Evolutionary conservation across 2,113 vertebrate species (phyloP), one percentile per base, ranked within the genome.

Genomic region (Phycodurus eques): DNA sequence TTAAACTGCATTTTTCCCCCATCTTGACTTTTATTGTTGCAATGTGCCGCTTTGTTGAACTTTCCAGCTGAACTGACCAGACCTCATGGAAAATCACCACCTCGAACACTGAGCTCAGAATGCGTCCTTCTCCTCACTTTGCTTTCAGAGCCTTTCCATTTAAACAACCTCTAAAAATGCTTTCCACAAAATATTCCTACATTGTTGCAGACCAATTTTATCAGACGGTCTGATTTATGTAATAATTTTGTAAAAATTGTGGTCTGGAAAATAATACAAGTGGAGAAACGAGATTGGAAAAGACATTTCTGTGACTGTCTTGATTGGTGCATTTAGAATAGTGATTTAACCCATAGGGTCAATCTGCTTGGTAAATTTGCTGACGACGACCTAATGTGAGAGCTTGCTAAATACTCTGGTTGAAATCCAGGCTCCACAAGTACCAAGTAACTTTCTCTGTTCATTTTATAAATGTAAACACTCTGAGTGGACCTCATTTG

Each of bases 11-110:
- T 74, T 71, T 70, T 82, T 83, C 88, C 87, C 72, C 85, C 79
- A 71, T 73, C 66, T 85, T 88, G 79, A 85, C 85, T 90, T 92
- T 92, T 92, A 91, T 90, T 88, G 84, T 86, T 69, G 60, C 67
- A 46, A 54, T 9, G 49, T 78, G 64, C 51, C 67, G 75, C 85
- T 89, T 77, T 49, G 71, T 87, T 91, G 85, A 87, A 77, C 83
- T 89, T 91, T 92, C 85, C 90, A 77, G 77, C 71, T 53, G 8
- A 76, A 54, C 60, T 49, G 83, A 68, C 67, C 80, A 67, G 63
- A 69, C 78, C 79, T 80, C 54, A 78, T 65, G 87, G 88, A 90
- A 90, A 89, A 87, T 86, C 77, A 53, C 78, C 69, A 35, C 59
- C 47, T 53, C 49, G 3, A 53, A 17, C 49, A 53, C 14, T 8